A percentile compares a stretch with the other conserved stretches of the same genome.
These are phyloP conservation scores for Calypte anna DNA, from an alignment of 2,113 vertebrate genomes.

Conservation along the genomic window DNA sequence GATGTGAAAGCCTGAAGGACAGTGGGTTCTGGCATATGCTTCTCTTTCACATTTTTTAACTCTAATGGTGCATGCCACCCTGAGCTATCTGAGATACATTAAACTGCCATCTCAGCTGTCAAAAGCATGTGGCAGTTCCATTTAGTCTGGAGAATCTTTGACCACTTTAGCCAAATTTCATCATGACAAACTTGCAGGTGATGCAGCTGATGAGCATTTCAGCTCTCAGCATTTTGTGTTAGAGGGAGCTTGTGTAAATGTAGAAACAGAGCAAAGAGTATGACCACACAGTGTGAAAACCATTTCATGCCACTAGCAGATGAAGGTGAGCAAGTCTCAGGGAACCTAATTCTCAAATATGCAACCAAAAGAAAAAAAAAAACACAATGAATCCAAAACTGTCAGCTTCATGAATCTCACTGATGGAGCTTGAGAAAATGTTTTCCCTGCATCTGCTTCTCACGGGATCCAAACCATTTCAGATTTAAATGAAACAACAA, in stretches of 20 bases:
- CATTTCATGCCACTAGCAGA: neutral
- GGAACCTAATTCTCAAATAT: neutral
- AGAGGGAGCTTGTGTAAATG: neutral
- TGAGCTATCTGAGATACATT: neutral
- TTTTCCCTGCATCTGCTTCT: neutral
- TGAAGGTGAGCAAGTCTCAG: accelerated
- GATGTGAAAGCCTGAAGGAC: conserved; percentile 10
- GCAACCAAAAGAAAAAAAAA: neutral
- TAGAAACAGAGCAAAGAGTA: neutral
- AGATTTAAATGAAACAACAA: neutral
- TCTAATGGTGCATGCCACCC: neutral
- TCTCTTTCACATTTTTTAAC: conserved; percentile 8
- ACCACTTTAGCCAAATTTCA: conserved; percentile 10
- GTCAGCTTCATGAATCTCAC: neutral
- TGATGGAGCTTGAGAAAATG: neutral
- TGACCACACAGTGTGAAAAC: neutral
- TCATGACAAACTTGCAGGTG: neutral
- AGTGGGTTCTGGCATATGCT: neutral
- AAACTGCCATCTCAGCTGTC: neutral
- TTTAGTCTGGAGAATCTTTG: neutral
- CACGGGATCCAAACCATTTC: neutral
- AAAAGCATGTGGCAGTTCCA: conserved; percentile 20
- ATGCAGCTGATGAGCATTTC: neutral
- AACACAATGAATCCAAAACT: neutral
- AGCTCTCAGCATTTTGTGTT: accelerated